phyloP scores from a whole-genome alignment of 2,888 invertebrate species.

The Melieria crassipennis region DNA sequence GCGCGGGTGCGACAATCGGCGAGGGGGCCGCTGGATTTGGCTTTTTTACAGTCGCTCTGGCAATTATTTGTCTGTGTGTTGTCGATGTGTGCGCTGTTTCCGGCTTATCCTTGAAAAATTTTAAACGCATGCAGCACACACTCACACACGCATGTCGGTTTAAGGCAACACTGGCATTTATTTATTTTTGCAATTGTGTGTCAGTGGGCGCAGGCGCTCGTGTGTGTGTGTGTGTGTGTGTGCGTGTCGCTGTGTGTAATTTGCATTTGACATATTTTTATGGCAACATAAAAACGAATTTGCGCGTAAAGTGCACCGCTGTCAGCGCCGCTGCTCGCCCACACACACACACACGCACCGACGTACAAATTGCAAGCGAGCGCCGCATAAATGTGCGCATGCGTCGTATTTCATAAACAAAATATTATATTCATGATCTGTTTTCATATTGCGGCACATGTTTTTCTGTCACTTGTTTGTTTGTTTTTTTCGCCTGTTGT shows the following conservation, averaged over 20 bases:
- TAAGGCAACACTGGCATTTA: background rate
- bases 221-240: constrained; percentile 22
- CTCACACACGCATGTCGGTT: constrained; percentile 7
- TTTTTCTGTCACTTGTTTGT: constrained; percentile 1
- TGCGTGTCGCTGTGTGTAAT: constrained; percentile 39
- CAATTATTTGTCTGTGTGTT: background rate
- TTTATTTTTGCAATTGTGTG: background rate
- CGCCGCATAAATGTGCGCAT: background rate
- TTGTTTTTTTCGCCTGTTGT: too few relatives aligned
- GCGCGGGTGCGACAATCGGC: constrained; percentile 2
- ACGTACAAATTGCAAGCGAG: background rate
- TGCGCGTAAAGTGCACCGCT: constrained; percentile 24
- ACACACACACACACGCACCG: constrained; percentile 1
- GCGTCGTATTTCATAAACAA: constrained; percentile 34
- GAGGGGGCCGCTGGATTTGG: background rate
- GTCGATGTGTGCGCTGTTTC: background rate
- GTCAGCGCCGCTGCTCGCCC: background rate
- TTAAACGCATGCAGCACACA: too few relatives aligned
- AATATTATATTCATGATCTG: constrained; percentile 40
- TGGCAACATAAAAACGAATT: constrained; percentile 34
- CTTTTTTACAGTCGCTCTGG: too few relatives aligned
- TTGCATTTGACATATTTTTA: constrained; percentile 58
- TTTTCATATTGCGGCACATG: constrained; percentile 10
- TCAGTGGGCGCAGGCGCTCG: constrained; percentile 29
- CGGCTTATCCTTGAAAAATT: background rate